A percentile compares a stretch with the other conserved stretches of the same genome.
phyloP scores from a whole-genome alignment of 2,888 invertebrate genomes.

The Loripinus fragilis region DNA sequence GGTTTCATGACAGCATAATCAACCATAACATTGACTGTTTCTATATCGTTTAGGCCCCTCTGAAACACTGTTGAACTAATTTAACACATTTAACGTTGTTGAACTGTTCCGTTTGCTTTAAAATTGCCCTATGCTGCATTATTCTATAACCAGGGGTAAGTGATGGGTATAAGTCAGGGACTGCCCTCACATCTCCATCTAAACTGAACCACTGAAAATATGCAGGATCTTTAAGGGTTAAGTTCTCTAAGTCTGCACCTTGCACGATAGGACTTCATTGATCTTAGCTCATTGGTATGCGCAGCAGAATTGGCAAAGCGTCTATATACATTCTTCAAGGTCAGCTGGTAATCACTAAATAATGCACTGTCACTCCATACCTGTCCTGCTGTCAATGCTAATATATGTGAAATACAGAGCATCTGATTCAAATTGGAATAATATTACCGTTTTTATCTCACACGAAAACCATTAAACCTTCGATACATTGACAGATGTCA shows the following conservation, averaged over 20 bases:
- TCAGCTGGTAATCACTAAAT: slow-evolving; percentile 36
- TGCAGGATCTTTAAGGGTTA: slow-evolving; percentile 45
- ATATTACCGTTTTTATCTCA: slow-evolving; percentile 13
- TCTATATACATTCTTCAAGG: slow-evolving; percentile 37
- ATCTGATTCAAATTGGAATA: slow-evolving; percentile 27
- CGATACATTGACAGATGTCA: slow-evolving; percentile 30
- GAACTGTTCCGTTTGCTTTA: slow-evolving; percentile 35
- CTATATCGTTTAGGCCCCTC: slow-evolving; percentile 31
- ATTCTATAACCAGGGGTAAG: slow-evolving; percentile 23
- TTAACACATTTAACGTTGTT: slow-evolving; percentile 21
- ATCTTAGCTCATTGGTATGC: slow-evolving; percentile 33
- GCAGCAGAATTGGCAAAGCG: slow-evolving; percentile 41
- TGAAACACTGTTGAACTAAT: slow-evolving; percentile 35
- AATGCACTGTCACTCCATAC: slow-evolving; percentile 30
- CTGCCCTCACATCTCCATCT: slow-evolving; percentile 35
- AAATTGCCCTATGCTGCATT: slow-evolving; percentile 24
- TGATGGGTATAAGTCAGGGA: slow-evolving; percentile 34
- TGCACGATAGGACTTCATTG: slow-evolving; percentile 12
- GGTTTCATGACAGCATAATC: slow-evolving; percentile 10
- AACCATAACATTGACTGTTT: slow-evolving; percentile 20
- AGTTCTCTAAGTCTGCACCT: slow-evolving; percentile 24
- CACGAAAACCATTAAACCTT: slow-evolving; percentile 29
- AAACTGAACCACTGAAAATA: slow-evolving; percentile 43
- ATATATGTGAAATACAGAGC: slow-evolving; percentile 47
- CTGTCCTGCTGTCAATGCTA: slow-evolving; percentile 52